Evolutionary conservation across 2,888 invertebrate genomes (phyloP).

Genomic region (Isotomurus palustris): DNA sequence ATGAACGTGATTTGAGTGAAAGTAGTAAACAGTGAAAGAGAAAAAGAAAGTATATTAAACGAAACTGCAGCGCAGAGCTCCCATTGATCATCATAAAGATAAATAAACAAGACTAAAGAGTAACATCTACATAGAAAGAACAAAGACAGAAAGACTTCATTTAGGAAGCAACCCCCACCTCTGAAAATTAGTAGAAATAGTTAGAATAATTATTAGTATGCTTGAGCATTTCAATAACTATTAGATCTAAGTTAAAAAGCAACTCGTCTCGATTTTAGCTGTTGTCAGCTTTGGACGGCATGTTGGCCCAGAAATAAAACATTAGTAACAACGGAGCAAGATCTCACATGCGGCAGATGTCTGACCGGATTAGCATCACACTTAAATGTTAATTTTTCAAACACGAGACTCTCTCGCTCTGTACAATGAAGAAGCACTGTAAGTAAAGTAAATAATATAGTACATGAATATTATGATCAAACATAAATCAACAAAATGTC

Average conservation of each 20-base stretch:
- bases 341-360: slow-evolving; percentile 2
- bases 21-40: background rate
- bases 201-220: background rate
- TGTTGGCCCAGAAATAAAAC: too few relatives aligned
- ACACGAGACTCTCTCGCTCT: slow-evolving; percentile 33
- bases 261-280: too few relatives aligned
- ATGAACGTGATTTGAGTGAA: too few relatives aligned
- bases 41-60: background rate
- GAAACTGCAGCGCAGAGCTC: background rate
- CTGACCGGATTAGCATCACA: slow-evolving; percentile 2
- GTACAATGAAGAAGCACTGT: slow-evolving; percentile 18
- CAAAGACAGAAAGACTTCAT: slow-evolving; percentile 25
- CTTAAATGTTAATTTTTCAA: slow-evolving; percentile 7
- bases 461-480: too few relatives aligned
- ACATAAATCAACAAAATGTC: slow-evolving; percentile 17
- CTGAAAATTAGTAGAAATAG: slow-evolving; percentile 22
- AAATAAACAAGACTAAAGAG: too few relatives aligned
- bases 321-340: background rate
- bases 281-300: too few relatives aligned
- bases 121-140: slow-evolving; percentile 12
- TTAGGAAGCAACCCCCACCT: slow-evolving; percentile 43
- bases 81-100: slow-evolving; percentile 6
- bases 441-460: slow-evolving; percentile 25
- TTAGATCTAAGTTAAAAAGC: too few relatives aligned
- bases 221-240: too few relatives aligned